A percentile compares a stretch with the other conserved stretches of the same genome.
These are phyloP conservation scores for Montipora capitata DNA, from an alignment of 92 coral and sea anemone genomes.

Conservation along the genomic window DNA sequence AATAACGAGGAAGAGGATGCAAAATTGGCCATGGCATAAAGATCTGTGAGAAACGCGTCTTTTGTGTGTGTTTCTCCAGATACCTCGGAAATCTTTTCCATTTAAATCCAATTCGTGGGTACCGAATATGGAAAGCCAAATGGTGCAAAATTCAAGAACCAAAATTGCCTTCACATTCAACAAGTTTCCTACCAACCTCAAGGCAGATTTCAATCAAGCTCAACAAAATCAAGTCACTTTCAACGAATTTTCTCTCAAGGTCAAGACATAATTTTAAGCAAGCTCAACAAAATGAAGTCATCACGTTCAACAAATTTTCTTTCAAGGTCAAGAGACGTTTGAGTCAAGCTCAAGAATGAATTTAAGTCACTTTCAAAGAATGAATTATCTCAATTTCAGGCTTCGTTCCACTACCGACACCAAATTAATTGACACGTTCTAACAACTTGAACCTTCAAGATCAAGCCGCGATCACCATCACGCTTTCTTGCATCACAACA, in stretches of 20 bases:
- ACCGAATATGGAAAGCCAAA: constrained; percentile 31
- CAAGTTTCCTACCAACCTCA: background rate
- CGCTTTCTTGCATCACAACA: background rate
- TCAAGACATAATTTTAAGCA: background rate
- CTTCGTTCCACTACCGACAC: too few relatives aligned
- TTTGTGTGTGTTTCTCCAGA: too few relatives aligned
- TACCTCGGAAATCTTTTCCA: too few relatives aligned
- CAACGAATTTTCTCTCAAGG: background rate
- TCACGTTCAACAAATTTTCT: background rate
- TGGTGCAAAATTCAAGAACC: constrained; percentile 31
- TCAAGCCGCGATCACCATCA: background rate
- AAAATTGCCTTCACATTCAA: constrained; percentile 1
- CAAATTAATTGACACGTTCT: background rate
- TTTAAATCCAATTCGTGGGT: too few relatives aligned
- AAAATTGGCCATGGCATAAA: too few relatives aligned
- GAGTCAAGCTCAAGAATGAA: background rate
- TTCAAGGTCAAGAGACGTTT: background rate
- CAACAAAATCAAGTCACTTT: background rate
- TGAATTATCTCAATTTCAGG: too few relatives aligned
- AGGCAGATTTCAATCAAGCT: background rate
- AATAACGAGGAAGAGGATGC: too few relatives aligned
- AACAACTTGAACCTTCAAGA: background rate
- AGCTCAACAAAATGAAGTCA: background rate
- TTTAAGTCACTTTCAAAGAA: too few relatives aligned
- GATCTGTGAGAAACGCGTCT: too few relatives aligned